Evolutionary conservation across 2,888 invertebrate genomes (phyloP).

Genomic region (Macaria liturata): DNA sequence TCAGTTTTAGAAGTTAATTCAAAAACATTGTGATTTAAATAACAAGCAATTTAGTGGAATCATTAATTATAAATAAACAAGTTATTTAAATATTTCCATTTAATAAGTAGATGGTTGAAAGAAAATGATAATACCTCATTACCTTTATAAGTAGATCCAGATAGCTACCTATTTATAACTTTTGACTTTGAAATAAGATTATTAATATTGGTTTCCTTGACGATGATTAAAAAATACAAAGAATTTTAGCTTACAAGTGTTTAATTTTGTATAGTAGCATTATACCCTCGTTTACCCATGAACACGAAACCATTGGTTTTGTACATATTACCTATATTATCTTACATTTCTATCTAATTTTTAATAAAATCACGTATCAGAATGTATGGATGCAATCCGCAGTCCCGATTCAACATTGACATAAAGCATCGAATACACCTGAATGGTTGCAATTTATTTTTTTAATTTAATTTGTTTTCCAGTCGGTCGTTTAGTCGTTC

Average conservation of each 20-base stretch:
- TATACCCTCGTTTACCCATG: too few species aligned
- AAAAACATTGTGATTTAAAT: constrained; percentile 12
- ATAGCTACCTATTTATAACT: constrained; percentile 14
- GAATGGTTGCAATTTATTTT: constrained; percentile 14
- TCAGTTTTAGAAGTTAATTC: background rate
- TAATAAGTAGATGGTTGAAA: constrained; percentile 11
- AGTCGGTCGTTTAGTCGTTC: constrained; percentile 6
- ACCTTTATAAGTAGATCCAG: constrained; percentile 26
- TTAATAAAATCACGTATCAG: too few species aligned
- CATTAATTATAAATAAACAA: too few species aligned
- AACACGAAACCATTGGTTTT: too few species aligned
- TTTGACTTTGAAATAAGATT: constrained; percentile 28
- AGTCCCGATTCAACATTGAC: constrained; percentile 8
- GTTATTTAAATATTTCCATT: too few species aligned
- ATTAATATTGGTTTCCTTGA: constrained; percentile 34
- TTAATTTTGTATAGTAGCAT: constrained; percentile 33
- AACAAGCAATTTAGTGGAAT: constrained; percentile 8
- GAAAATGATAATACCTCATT: constrained; percentile 35
- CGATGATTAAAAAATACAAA: constrained; percentile 38
- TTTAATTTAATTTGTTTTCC: constrained; percentile 23
- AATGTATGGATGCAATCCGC: too few species aligned
- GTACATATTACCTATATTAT: too few species aligned
- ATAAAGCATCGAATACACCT: constrained; percentile 8
- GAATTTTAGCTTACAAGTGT: constrained; percentile 53
- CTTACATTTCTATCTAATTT: too few species aligned